These are phyloP conservation scores for Polyploca ridens DNA, from an alignment of 2,888 invertebrate species.

Conservation along the genomic window DNA sequence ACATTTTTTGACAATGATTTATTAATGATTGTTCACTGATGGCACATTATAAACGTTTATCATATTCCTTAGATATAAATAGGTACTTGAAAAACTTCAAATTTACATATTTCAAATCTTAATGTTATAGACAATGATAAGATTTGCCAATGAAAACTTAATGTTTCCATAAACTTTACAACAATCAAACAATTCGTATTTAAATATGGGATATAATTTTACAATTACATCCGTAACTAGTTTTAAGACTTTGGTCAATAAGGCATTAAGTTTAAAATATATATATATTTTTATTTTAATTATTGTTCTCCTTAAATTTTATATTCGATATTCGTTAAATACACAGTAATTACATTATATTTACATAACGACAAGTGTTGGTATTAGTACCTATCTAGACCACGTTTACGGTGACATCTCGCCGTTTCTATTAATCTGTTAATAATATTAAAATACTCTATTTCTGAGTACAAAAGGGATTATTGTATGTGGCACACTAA, in stretches of 20 bases:
- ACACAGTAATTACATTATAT: constrained; percentile 74
- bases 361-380: constrained; percentile 60
- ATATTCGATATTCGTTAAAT: constrained; percentile 71
- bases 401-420: constrained; percentile 23
- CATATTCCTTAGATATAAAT: constrained; percentile 52
- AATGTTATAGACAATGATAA: constrained; percentile 71
- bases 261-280: constrained; percentile 85
- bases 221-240: constrained; percentile 79
- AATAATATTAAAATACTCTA: constrained; percentile 26
- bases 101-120: constrained; percentile 51
- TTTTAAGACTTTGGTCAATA: constrained; percentile 85
- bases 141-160: constrained; percentile 70
- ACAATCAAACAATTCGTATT: constrained; percentile 79
- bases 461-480: constrained; percentile 67
- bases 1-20: constrained; percentile 20
- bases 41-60: constrained; percentile 44
- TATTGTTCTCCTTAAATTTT: constrained; percentile 82
- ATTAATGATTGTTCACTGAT: constrained; percentile 35
- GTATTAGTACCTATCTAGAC: constrained; percentile 15
- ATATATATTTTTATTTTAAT: constrained; percentile 73
- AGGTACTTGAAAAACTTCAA: constrained; percentile 48
- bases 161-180: constrained; percentile 77
- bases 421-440: constrained; percentile 33
- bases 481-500: constrained; percentile 68
- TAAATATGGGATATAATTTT: constrained; percentile 71